Percentiles rank a stretch among this genome's conserved stretches.
Conservation (phyloP, 2,113 vertebrate species). For the Oryzias melastigma region DNA sequence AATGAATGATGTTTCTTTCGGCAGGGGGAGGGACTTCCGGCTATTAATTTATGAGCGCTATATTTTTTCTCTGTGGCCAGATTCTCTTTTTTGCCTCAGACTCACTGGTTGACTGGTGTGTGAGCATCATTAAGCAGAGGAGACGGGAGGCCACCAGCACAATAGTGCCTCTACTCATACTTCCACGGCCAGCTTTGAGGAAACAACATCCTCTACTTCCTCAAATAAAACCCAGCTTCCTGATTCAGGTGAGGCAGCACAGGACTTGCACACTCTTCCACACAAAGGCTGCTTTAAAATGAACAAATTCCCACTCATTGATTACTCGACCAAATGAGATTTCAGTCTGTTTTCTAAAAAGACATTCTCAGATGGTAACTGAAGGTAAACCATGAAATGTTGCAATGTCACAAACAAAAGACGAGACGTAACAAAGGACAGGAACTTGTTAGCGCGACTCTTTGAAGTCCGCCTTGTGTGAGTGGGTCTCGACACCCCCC, state of each 20-base stretch:
- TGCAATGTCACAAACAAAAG: slow-evolving; percentile 11
- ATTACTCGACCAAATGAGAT: background rate
- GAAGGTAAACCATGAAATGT: background rate
- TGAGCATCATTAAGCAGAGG: slow-evolving; percentile 56
- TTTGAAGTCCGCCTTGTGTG: slow-evolving; percentile 22
- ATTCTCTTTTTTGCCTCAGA: background rate
- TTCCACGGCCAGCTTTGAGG: slow-evolving; percentile 22
- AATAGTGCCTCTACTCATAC: slow-evolving; percentile 4
- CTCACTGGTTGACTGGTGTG: slow-evolving; percentile 4
- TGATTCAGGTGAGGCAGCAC: slow-evolving; percentile 28
- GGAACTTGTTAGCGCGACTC: background rate
- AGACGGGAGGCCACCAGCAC: slow-evolving; percentile 37
- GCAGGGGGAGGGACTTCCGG: too few relatives aligned
- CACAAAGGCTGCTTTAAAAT: background rate
- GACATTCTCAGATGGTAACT: background rate
- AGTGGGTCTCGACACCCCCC: slow-evolving; percentile 16
- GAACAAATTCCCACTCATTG: background rate
- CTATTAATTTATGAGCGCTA: too few relatives aligned
- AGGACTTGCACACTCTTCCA: slow-evolving; percentile 4
- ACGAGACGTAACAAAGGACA: background rate
- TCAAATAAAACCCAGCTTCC: slow-evolving; percentile 45
- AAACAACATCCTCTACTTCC: slow-evolving; percentile 43
- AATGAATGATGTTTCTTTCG: too few relatives aligned
- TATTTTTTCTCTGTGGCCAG: too few relatives aligned
- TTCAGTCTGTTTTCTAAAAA: background rate